These are phyloP conservation scores for Oreochromis aureus DNA, from an alignment of 2,113 vertebrate species.

Conservation along the genomic window DNA sequence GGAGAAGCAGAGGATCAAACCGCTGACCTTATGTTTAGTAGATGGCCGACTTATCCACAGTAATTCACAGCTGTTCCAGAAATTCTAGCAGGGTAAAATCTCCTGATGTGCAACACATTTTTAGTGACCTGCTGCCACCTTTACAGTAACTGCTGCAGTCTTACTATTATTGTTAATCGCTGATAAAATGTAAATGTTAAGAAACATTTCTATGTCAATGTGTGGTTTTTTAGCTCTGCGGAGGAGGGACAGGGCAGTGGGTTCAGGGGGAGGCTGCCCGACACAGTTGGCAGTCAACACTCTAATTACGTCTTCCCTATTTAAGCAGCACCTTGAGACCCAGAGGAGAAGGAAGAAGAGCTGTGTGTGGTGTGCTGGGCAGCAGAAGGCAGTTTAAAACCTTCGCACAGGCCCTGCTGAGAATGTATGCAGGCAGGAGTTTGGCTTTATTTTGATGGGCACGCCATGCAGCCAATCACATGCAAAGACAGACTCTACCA, in stretches of 20 bases:
- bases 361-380: background rate
- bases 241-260: background rate
- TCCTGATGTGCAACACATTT: background rate
- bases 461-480: background rate
- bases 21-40: background rate
- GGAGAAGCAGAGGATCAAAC: background rate
- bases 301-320: background rate
- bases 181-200: background rate
- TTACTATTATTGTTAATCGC: background rate
- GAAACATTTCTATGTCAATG: background rate
- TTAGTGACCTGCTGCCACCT: background rate
- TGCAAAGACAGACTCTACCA: background rate
- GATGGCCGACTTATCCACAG: background rate
- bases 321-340: background rate
- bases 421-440: background rate
- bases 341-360: background rate
- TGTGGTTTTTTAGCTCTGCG: background rate
- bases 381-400: background rate
- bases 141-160: background rate
- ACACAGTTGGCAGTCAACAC: background rate
- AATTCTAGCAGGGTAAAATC: background rate
- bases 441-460: background rate
- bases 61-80: background rate
- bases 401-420: background rate
- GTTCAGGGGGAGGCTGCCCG: background rate